Percentiles rank a stretch among this genome's conserved stretches.
phyloP scores from a whole-genome alignment of 1,140 invertebrate species.

The Drosophila pallidifrons region DNA sequence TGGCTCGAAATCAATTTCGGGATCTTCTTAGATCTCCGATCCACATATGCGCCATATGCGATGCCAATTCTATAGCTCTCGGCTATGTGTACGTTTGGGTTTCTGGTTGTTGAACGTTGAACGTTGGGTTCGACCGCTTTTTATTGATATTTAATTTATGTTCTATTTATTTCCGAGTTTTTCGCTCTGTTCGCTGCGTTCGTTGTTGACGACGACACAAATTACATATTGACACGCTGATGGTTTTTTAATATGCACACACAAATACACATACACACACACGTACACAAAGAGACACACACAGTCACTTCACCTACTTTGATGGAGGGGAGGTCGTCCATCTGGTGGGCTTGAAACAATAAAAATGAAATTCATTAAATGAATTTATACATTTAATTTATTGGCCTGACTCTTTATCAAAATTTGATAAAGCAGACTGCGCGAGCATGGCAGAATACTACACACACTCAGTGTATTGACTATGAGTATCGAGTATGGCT shows the following conservation, averaged over 20 bases:
- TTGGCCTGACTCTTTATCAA: constrained; percentile 79
- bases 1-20: constrained; percentile 36
- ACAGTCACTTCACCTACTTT: constrained; percentile 15
- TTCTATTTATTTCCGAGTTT: constrained; percentile 61
- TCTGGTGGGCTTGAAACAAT: constrained; percentile 69
- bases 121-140: constrained; percentile 38
- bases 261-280: constrained; percentile 13
- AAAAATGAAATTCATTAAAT: constrained; percentile 79
- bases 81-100: neutral
- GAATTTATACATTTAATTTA: constrained; percentile 84
- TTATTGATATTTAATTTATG: constrained; percentile 83
- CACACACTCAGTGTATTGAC: neutral
- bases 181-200: constrained; percentile 24
- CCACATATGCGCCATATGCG: constrained; percentile 37
- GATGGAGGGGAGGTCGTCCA: constrained; percentile 23
- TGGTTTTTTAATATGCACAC: constrained; percentile 80
- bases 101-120: neutral
- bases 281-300: neutral
- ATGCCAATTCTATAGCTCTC: constrained; percentile 1
- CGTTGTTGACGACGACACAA: constrained; percentile 64
- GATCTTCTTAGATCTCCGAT: constrained; percentile 39
- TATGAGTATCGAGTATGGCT: neutral
- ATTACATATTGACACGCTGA: constrained; percentile 83
- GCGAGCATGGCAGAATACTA: constrained; percentile 25
- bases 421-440: constrained; percentile 67